A percentile compares a stretch with the other conserved stretches of the same genome.
Conservation (phyloP, 1,140 invertebrate genomes). For the Drosophila repletoides region DNA sequence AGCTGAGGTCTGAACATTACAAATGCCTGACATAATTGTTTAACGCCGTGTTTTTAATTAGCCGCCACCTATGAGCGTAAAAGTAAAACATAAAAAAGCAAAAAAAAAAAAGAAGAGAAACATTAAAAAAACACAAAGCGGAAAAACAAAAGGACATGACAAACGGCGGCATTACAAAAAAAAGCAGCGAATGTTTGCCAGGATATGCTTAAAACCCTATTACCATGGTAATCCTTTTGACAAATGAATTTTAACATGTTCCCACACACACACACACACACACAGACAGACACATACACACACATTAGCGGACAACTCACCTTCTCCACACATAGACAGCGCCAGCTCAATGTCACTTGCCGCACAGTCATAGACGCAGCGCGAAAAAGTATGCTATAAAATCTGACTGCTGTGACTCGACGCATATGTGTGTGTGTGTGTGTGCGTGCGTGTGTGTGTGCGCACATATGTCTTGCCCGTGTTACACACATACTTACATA, state of each 20-base stretch:
- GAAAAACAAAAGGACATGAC: slow-evolving; percentile 35
- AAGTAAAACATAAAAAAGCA: no score
- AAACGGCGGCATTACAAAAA: slow-evolving; percentile 23
- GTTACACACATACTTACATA: neutral
- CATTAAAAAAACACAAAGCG: slow-evolving; percentile 21
- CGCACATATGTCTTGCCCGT: neutral
- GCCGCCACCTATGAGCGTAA: slow-evolving; percentile 48
- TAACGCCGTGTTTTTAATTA: slow-evolving; percentile 75
- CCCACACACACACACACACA: slow-evolving; percentile 32
- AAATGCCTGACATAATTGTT: slow-evolving; percentile 74
- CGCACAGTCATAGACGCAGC: slow-evolving; percentile 18
- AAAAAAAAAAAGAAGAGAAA: no score
- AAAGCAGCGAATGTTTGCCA: slow-evolving; percentile 64
- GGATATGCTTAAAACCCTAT: slow-evolving; percentile 76
- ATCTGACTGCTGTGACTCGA: slow-evolving; percentile 46
- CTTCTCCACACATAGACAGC: slow-evolving; percentile 26
- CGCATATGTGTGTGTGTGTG: slow-evolving; percentile 16
- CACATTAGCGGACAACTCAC: slow-evolving; percentile 15
- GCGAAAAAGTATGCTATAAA: slow-evolving; percentile 71
- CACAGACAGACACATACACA: slow-evolving; percentile 8
- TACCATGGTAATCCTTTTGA: slow-evolving; percentile 81
- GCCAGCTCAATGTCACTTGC: slow-evolving; percentile 26
- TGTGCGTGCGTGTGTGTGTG: neutral
- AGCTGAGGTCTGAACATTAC: slow-evolving; percentile 41
- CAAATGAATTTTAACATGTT: slow-evolving; percentile 78